These are phyloP conservation scores for Dromaius novaehollandiae DNA, from an alignment of 2,113 vertebrate genomes.

Conservation along the genomic window DNA sequence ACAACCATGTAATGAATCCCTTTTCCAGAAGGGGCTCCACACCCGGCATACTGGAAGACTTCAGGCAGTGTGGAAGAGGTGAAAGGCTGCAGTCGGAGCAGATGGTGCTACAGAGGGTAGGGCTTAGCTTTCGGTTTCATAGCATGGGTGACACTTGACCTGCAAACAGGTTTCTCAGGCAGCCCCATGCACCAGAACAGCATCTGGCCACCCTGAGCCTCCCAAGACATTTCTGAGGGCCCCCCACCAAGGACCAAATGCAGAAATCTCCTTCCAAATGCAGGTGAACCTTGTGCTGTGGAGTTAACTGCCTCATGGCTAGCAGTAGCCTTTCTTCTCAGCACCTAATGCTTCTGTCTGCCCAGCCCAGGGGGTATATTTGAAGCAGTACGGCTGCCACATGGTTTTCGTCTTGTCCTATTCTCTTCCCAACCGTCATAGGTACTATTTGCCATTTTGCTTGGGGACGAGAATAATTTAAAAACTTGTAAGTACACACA, in stretches of 20 bases:
- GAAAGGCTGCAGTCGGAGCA: neutral
- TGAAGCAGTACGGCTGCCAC: neutral
- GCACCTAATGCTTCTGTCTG: neutral
- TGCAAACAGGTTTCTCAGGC: neutral
- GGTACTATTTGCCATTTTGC: neutral
- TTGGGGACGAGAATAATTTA: neutral
- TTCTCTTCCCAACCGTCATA: neutral
- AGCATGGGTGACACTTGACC: neutral
- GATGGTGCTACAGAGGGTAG: neutral
- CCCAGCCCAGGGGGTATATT: neutral
- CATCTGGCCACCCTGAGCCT: neutral
- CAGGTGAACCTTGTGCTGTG: neutral
- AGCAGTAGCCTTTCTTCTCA: neutral
- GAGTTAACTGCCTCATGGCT: neutral
- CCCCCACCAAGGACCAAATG: neutral
- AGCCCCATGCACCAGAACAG: rapidly evolving
- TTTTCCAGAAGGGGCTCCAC: neutral
- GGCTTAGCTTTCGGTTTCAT: neutral
- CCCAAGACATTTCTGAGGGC: neutral
- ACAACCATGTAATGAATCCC: neutral
- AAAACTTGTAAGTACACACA: neutral
- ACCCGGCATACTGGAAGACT: neutral
- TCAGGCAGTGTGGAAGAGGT: neutral
- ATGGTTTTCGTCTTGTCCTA: neutral
- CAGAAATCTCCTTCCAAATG: neutral